phyloP scores from a whole-genome alignment of 2,888 invertebrate species.

The Chloroclystis v-ata region DNA sequence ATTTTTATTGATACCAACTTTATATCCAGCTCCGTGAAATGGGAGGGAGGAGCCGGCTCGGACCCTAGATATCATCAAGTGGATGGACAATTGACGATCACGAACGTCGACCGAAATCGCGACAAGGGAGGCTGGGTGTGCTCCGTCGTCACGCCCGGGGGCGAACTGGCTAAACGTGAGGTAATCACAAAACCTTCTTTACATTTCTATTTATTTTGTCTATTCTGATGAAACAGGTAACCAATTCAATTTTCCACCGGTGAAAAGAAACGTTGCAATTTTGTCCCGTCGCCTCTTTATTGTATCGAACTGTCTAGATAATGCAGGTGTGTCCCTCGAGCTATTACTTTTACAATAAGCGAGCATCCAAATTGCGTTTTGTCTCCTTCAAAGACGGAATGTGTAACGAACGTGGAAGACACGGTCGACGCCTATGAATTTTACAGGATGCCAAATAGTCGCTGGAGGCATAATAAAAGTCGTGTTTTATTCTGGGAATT shows the following conservation, averaged over 20 bases:
- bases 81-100: conserved; percentile 80
- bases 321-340: conserved; percentile 24
- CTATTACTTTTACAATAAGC: conserved; percentile 19
- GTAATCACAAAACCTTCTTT: conserved; percentile 47
- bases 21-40: conserved; percentile 75
- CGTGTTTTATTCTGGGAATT: conserved; percentile 2
- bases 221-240: conserved; percentile 4
- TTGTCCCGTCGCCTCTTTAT: conserved; percentile 14
- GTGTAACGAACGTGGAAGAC: conserved; percentile 13
- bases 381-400: conserved; percentile 5
- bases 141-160: conserved; percentile 84
- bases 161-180: conserved; percentile 86
- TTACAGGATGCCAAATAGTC: conserved; percentile 16
- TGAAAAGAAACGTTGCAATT: conserved; percentile 20
- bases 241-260: conserved; percentile 14
- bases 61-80: conserved; percentile 70
- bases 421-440: conserved; percentile 15
- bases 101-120: conserved; percentile 79
- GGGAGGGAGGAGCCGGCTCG: conserved; percentile 79
- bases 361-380: conserved; percentile 17
- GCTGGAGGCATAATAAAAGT: conserved; percentile 10
- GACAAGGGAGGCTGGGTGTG: conserved; percentile 90
- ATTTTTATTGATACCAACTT: too few relatives aligned
- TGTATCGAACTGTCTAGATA: conserved; percentile 22
- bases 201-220: conserved; percentile 4